A percentile compares a stretch with the other conserved stretches of the same genome.
Evolutionary conservation across 2,113 vertebrate genomes (phyloP).

Genomic region (Callithrix jacchus): DNA sequence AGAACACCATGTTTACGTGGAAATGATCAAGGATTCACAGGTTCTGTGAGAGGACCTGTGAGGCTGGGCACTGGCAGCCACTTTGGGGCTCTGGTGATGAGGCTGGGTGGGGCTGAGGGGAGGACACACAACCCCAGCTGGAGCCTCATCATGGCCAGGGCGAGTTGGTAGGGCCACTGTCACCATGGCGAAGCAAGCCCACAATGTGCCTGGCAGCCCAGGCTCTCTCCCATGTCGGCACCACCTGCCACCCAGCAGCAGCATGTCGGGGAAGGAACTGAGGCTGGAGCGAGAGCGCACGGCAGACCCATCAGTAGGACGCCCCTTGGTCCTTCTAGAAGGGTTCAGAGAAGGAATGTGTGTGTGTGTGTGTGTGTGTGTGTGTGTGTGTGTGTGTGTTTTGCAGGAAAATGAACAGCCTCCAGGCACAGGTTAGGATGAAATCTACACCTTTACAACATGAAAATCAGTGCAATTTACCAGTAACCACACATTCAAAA

Average conservation of each 20-base stretch:
- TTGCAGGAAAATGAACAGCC: too few relatives aligned
- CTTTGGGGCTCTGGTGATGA: not conserved
- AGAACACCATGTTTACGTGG: accelerated
- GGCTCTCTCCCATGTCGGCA: too few relatives aligned
- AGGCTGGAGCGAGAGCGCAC: accelerated
- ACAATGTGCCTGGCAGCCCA: not conserved
- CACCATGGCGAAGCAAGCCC: not conserved
- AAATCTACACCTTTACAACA: accelerated
- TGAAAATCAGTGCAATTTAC: accelerated
- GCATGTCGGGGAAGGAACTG: not conserved
- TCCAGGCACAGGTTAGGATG: not conserved
- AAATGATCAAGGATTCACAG: too few relatives aligned
- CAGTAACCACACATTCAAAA: too few relatives aligned
- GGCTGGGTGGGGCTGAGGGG: accelerated
- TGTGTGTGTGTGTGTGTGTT: not conserved
- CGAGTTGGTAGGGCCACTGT: not conserved
- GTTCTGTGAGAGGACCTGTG: not conserved
- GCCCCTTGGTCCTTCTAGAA: not conserved
- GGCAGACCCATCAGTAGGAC: not conserved
- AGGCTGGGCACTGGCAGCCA: too few relatives aligned
- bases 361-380: not conserved
- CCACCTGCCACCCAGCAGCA: accelerated
- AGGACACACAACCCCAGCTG: too few relatives aligned
- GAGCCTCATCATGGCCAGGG: too few relatives aligned
- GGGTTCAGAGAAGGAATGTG: not conserved